A percentile compares a stretch with the other conserved stretches of the same genome.
These are phyloP conservation scores for Jaculus jaculus DNA, from an alignment of 2,113 vertebrate species.

Conservation along the genomic window DNA sequence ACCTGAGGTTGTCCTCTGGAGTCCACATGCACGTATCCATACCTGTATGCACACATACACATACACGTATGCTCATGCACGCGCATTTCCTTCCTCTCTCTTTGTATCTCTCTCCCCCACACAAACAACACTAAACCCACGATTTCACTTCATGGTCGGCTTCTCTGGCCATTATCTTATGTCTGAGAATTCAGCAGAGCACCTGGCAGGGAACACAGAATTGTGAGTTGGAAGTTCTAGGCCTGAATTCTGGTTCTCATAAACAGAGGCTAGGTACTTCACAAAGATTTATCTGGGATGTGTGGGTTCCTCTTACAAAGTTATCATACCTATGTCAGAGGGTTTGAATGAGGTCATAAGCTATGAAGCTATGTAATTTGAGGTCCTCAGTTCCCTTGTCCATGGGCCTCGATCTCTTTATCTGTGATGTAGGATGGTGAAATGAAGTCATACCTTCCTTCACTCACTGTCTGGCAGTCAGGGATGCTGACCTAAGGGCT, in stretches of 20 bases:
- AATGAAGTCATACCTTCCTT: not conserved
- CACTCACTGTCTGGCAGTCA: not conserved
- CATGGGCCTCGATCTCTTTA: not conserved
- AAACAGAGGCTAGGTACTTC: not conserved
- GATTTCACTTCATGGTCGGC: not conserved
- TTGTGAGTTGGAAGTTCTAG: not conserved
- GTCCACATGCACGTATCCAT: too few relatives aligned
- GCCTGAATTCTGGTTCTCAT: not conserved
- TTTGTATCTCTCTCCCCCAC: too few relatives aligned
- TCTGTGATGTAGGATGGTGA: not conserved
- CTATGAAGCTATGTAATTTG: too few relatives aligned
- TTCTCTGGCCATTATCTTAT: not conserved
- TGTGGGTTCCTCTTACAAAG: not conserved
- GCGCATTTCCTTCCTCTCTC: too few relatives aligned
- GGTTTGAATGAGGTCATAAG: fast-evolving
- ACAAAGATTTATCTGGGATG: not conserved
- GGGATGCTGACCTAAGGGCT: not conserved
- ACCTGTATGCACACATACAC: too few relatives aligned
- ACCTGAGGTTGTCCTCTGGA: too few relatives aligned
- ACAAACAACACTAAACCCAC: too few relatives aligned
- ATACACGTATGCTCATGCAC: too few relatives aligned
- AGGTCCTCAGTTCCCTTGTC: not conserved
- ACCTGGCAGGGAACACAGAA: not conserved
- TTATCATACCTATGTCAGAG: fast-evolving
- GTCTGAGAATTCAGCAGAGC: not conserved